These are phyloP conservation scores for Agrochola lychnidis DNA, from an alignment of 2,888 invertebrate genomes.

Conservation along the genomic window DNA sequence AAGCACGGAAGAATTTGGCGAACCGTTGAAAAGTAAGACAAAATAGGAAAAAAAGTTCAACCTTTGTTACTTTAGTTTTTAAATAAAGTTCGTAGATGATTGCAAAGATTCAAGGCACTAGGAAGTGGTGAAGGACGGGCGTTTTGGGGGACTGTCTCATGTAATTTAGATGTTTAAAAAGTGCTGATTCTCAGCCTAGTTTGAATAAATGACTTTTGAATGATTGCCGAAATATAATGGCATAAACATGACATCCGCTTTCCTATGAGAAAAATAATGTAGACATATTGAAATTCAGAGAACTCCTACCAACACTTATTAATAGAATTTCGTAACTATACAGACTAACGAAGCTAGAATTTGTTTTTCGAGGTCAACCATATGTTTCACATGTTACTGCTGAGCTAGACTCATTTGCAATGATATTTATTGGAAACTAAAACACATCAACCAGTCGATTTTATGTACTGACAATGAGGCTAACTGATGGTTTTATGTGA, in stretches of 20 bases:
- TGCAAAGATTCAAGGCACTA: too few species aligned
- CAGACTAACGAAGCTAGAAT: conserved; percentile 2
- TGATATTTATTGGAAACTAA: conserved; percentile 41
- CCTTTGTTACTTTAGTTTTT: neutral
- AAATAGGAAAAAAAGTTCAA: neutral
- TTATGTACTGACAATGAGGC: conserved; percentile 30
- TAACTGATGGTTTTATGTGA: conserved; percentile 18
- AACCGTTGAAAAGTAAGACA: neutral
- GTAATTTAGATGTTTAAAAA: too few species aligned
- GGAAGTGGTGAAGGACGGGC: too few species aligned
- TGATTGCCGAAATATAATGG: conserved; percentile 12
- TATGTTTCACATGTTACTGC: conserved; percentile 19
- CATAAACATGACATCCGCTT: conserved; percentile 28
- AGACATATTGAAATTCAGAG: neutral
- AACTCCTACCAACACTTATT: conserved; percentile 18
- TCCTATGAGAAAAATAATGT: conserved; percentile 14
- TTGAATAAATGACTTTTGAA: too few species aligned
- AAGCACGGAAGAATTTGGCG: neutral
- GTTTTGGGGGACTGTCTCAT: too few species aligned
- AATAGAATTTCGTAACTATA: conserved; percentile 32
- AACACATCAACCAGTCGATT: conserved; percentile 29
- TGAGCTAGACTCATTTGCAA: conserved; percentile 24
- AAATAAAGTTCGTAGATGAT: neutral
- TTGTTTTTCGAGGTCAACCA: conserved; percentile 31
- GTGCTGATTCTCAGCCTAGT: too few species aligned